Evolutionary conservation across 2,888 invertebrate species (phyloP).

Genomic region (Ectobius pallidus): DNA sequence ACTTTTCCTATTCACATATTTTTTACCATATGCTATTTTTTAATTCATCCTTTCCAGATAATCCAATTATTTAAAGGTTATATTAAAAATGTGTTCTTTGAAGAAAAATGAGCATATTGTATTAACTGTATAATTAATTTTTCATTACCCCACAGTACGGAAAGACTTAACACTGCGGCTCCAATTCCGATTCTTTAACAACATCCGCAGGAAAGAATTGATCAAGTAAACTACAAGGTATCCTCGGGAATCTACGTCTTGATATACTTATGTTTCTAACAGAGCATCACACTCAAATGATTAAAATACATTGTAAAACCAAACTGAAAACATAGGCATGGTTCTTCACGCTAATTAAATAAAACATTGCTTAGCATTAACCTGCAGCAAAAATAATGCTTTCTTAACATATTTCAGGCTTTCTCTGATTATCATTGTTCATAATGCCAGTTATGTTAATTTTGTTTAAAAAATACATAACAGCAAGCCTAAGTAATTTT

Average conservation of each 20-base stretch:
- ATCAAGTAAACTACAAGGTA: conserved; percentile 44
- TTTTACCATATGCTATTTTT: no score
- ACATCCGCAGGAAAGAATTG: conserved; percentile 76
- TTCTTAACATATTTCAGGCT: conserved; percentile 1
- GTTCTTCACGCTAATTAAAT: neutral
- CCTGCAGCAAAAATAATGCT: conserved; percentile 7
- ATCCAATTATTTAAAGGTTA: no score
- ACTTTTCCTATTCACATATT: no score
- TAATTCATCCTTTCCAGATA: no score
- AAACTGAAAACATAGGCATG: conserved; percentile 22
- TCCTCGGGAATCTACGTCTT: conserved; percentile 20
- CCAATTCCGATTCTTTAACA: conserved; percentile 95
- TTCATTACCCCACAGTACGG: conserved; percentile 81
- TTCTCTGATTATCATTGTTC: no score
- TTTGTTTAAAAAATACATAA: no score
- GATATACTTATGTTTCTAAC: conserved; percentile 11
- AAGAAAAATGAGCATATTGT: no score
- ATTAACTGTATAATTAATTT: conserved; percentile 44
- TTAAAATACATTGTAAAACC: conserved; percentile 5
- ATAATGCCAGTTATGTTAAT: no score
- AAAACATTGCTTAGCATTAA: conserved; percentile 20
- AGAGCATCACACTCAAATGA: neutral
- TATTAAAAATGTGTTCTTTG: no score
- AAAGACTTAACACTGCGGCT: conserved; percentile 95
- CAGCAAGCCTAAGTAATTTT: no score